Evolutionary conservation across 1,140 invertebrate genomes (phyloP).

Genomic region (Rhyzopertha dominica): DNA sequence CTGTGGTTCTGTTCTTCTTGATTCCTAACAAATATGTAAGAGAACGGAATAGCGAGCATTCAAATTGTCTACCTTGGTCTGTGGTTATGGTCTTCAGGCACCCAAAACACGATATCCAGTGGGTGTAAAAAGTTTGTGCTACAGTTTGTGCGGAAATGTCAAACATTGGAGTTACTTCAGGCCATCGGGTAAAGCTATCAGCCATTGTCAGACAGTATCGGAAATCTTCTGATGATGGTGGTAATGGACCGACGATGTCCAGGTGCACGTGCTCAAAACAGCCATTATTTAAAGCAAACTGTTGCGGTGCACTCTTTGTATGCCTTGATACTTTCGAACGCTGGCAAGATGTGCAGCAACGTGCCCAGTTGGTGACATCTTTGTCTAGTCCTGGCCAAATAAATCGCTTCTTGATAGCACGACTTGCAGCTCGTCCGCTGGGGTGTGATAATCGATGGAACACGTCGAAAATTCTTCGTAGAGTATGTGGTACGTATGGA

Average conservation of each 20-base stretch:
- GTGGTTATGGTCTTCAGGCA: constrained; percentile 39
- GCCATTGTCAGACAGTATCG: constrained; percentile 46
- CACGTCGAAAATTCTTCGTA: constrained; percentile 20
- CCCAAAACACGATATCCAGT: constrained; percentile 43
- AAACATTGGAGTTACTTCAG: constrained; percentile 40
- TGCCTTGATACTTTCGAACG: constrained; percentile 33
- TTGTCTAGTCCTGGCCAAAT: constrained; percentile 30
- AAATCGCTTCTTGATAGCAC: constrained; percentile 19
- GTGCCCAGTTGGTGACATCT: constrained; percentile 25
- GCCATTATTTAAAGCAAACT: constrained; percentile 9
- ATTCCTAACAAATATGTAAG: too few species aligned
- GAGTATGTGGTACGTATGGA: constrained; percentile 25
- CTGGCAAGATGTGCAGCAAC: constrained; percentile 32
- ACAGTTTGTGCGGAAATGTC: constrained; percentile 40
- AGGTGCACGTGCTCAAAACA: constrained; percentile 45
- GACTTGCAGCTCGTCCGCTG: constrained; percentile 20
- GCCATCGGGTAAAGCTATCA: constrained; percentile 47
- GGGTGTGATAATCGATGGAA: constrained; percentile 31
- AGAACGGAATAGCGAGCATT: too few species aligned
- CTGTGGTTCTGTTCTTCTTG: too few species aligned
- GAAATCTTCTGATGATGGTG: constrained; percentile 32
- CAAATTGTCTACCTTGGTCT: constrained; percentile 45
- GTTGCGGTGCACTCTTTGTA: constrained; percentile 9
- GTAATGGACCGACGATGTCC: constrained; percentile 49
- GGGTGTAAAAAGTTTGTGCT: constrained; percentile 26